phyloP scores from a whole-genome alignment of 2,113 vertebrate genomes.

The Lepus timidus region DNA sequence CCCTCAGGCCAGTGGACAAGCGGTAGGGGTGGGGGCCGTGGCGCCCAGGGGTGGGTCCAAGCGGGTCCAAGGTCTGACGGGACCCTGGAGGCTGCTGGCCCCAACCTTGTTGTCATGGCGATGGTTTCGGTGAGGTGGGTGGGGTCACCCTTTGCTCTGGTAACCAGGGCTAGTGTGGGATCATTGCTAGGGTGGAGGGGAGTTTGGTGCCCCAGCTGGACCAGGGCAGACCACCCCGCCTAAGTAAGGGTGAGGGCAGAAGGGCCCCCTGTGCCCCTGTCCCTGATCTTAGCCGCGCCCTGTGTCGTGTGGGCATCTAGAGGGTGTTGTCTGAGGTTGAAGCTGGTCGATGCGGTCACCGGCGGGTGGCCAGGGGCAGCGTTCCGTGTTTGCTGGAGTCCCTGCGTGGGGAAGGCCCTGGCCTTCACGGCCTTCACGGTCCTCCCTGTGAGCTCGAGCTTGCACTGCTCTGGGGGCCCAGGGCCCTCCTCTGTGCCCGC shows the following conservation, averaged over 20 bases:
- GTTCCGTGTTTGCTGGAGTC: not conserved
- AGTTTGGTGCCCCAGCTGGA: not conserved
- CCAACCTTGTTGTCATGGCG: not conserved
- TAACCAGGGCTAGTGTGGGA: not conserved
- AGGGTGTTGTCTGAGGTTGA: not conserved
- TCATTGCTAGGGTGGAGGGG: not conserved
- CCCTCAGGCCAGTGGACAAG: fast-evolving
- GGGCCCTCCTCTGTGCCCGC: not conserved
- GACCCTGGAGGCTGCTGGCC: not conserved
- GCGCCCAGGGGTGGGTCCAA: not conserved
- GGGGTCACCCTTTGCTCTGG: not conserved
- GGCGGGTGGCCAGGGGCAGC: not conserved
- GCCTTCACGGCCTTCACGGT: not conserved
- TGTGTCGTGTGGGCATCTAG: not conserved
- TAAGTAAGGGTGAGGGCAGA: no score
- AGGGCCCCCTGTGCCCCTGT: not conserved
- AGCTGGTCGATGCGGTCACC: not conserved
- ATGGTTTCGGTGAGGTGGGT: no score
- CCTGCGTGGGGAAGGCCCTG: not conserved
- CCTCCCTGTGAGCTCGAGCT: not conserved
- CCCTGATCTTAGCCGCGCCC: not conserved
- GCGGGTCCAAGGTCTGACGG: not conserved
- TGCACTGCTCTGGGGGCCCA: fast-evolving
- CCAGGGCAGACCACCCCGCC: not conserved
- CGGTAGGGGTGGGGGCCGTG: fast-evolving